These are phyloP conservation scores for Gambelia wislizenii DNA, from an alignment of 2,797 vertebrate species.

Conservation along the genomic window DNA sequence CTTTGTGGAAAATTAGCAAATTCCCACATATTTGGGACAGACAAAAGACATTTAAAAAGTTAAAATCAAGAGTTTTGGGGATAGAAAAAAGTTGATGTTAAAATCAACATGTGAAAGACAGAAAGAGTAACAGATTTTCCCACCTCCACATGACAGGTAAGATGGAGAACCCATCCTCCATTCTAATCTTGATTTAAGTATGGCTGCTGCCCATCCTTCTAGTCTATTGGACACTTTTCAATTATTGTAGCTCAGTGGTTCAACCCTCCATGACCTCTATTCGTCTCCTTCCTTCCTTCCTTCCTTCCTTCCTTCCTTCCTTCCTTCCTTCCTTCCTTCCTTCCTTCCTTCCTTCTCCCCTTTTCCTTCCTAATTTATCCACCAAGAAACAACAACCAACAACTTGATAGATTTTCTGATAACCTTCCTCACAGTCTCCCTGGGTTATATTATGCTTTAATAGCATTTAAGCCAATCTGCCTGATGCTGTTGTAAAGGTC, in stretches of 20 bases:
- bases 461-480: conserved; percentile 82
- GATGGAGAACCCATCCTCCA: background rate
- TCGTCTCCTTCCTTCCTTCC: conserved; percentile 51
- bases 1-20: too few species aligned
- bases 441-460: conserved; percentile 79
- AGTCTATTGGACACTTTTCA: background rate
- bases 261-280: conserved; percentile 66
- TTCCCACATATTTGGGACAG: too few species aligned
- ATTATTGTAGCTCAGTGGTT: conserved; percentile 1
- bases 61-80: too few species aligned
- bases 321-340: conserved; percentile 40
- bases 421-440: conserved; percentile 78
- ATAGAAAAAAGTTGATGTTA: too few species aligned
- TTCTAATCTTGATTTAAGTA: background rate
- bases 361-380: conserved; percentile 51
- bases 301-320: conserved; percentile 36
- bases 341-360: conserved; percentile 40
- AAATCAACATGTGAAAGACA: too few species aligned
- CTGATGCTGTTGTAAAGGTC: conserved; percentile 84
- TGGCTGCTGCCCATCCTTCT: background rate
- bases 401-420: conserved; percentile 68
- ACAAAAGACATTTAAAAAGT: too few species aligned
- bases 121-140: too few species aligned
- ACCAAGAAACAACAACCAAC: conserved; percentile 23
- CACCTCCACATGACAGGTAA: background rate